phyloP scores from a whole-genome alignment of 2,888 invertebrate species.

The Eueremaeus valkanovi region DNA sequence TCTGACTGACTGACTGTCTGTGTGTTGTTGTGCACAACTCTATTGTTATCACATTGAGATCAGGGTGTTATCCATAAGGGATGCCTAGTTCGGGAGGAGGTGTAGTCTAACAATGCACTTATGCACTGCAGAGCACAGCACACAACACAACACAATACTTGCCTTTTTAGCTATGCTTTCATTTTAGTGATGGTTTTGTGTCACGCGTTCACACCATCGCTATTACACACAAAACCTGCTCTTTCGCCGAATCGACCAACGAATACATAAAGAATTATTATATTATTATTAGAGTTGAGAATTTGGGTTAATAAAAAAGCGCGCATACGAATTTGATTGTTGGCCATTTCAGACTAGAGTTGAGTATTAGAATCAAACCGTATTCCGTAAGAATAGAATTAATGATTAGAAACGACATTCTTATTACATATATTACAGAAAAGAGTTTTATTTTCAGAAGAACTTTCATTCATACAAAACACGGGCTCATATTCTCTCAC shows the following conservation, averaged over 20 bases:
- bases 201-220: constrained; percentile 14
- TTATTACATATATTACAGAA: no score
- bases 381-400: no score
- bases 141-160: constrained; percentile 10
- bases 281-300: no score
- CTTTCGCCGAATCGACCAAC: no score
- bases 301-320: background rate
- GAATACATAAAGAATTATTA: no score
- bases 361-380: no score
- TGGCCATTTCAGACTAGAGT: no score
- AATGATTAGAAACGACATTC: no score
- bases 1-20: background rate
- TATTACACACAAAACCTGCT: background rate
- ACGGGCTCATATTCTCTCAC: no score
- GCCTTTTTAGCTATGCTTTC: background rate
- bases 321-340: no score
- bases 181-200: background rate
- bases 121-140: background rate
- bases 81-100: constrained; percentile 6
- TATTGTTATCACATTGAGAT: constrained; percentile 9
- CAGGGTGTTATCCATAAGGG: constrained; percentile 11
- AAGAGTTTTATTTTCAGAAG: no score
- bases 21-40: background rate
- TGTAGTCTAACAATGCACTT: constrained; percentile 1
- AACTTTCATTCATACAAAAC: no score